phyloP scores from a whole-genome alignment of 2,888 invertebrate species.

The Elmis aenea region DNA sequence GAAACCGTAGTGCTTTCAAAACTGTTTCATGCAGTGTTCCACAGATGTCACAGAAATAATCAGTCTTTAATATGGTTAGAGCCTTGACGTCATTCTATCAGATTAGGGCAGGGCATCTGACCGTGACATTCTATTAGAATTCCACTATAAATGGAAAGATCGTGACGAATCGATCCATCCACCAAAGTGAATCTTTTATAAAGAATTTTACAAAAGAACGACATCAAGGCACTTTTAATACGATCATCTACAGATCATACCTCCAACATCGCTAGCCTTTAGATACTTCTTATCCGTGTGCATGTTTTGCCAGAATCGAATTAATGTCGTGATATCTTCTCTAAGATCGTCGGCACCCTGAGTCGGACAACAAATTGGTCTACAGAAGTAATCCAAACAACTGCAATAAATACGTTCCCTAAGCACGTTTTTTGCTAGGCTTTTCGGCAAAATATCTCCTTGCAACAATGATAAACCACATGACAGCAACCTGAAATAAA shows the following conservation, averaged over 20 bases:
- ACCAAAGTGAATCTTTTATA: too few relatives aligned
- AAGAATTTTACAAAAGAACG: too few relatives aligned
- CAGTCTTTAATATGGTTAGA: too few relatives aligned
- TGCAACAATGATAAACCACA: constrained; percentile 92
- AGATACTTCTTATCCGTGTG: constrained; percentile 91
- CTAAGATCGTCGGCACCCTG: constrained; percentile 71
- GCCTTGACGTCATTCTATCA: too few relatives aligned
- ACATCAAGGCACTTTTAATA: too few relatives aligned
- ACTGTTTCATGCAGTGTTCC: too few relatives aligned
- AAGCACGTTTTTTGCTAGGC: constrained; percentile 85
- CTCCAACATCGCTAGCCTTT: constrained; percentile 76
- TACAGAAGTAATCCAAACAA: constrained; percentile 93
- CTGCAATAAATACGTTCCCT: constrained; percentile 92
- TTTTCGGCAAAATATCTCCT: constrained; percentile 83
- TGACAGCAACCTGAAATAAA: constrained; percentile 65
- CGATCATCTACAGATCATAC: constrained; percentile 37
- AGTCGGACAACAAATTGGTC: constrained; percentile 82
- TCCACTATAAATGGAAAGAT: too few relatives aligned
- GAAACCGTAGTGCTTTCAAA: too few relatives aligned
- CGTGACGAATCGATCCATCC: too few relatives aligned
- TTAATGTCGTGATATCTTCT: constrained; percentile 83
- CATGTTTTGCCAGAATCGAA: constrained; percentile 95
- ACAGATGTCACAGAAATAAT: too few relatives aligned
- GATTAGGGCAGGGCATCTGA: too few relatives aligned
- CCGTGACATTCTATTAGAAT: too few relatives aligned